phyloP scores from a whole-genome alignment of 2,888 invertebrate species.

The Plagodis dolabraria region DNA sequence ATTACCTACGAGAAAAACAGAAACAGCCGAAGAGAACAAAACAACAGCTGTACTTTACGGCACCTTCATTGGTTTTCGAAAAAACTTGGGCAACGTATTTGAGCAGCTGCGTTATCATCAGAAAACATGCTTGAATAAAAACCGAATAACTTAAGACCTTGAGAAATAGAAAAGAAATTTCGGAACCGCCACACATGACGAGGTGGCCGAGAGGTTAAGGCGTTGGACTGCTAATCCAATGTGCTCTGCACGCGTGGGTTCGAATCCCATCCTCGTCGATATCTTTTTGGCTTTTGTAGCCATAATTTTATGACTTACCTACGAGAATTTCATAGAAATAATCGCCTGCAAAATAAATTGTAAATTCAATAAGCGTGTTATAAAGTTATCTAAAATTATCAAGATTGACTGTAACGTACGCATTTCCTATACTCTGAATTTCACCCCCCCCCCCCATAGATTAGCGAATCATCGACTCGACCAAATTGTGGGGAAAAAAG shows the following conservation, averaged over 20 bases:
- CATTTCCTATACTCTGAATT: not conserved
- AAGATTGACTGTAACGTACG: no score
- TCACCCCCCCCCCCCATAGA: not conserved
- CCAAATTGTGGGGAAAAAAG: constrained; percentile 21
- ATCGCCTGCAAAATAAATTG: no score
- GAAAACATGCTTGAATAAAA: not conserved
- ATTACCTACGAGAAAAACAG: constrained; percentile 33
- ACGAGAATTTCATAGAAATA: no score
- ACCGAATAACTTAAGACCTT: constrained; percentile 1
- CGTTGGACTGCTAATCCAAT: constrained; percentile 92
- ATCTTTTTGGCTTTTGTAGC: constrained; percentile 20
- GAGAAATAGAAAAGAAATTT: constrained; percentile 23
- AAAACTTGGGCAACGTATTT: constrained; percentile 36
- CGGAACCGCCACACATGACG: constrained; percentile 51
- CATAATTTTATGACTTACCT: no score
- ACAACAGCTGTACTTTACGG: constrained; percentile 46
- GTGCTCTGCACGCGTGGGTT: constrained; percentile 94
- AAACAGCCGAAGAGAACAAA: constrained; percentile 25
- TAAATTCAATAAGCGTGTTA: no score
- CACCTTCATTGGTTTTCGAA: constrained; percentile 42
- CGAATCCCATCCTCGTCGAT: constrained; percentile 92
- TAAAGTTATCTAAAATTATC: no score
- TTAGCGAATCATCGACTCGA: constrained; percentile 9
- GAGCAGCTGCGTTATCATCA: constrained; percentile 35
- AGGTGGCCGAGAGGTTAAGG: constrained; percentile 86